Conservation (phyloP, 2,888 invertebrate genomes). For the Odontocolon sp. region DNA sequence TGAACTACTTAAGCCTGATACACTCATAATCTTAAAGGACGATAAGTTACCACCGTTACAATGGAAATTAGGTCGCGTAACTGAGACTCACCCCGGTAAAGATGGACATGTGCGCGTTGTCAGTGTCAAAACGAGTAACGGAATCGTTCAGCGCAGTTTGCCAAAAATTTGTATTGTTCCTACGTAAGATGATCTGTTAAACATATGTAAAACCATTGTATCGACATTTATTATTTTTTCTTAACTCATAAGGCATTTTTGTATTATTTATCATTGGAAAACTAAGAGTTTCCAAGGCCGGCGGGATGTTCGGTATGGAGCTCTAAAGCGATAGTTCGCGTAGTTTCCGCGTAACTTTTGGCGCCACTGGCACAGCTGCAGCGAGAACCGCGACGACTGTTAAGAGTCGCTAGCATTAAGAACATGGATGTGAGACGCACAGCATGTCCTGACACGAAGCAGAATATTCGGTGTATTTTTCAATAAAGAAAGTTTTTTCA, state of each 20-base stretch:
- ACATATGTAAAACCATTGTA: not conserved
- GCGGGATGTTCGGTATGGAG: conserved; percentile 10
- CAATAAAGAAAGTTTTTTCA: not conserved
- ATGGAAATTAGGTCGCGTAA: conserved; percentile 53
- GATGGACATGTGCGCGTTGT: conserved; percentile 56
- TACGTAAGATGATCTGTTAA: not conserved
- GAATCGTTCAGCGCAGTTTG: conserved; percentile 50
- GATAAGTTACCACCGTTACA: conserved; percentile 54
- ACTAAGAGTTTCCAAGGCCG: conserved; percentile 13
- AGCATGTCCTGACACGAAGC: not conserved
- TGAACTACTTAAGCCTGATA: conserved; percentile 11
- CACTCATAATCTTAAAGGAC: conserved; percentile 51
- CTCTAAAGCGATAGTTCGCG: not conserved
- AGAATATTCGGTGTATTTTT: not conserved
- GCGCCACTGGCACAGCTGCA: not conserved
- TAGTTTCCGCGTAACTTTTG: not conserved
- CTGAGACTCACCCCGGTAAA: conserved; percentile 45
- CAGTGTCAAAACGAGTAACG: conserved; percentile 49
- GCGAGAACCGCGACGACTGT: not conserved
- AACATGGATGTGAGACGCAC: not conserved
- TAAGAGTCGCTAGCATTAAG: not conserved
- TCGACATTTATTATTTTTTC: not conserved
- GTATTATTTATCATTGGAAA: not conserved
- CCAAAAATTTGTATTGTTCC: conserved; percentile 58
- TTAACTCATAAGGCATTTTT: not conserved